Evolutionary conservation across 2,113 vertebrate genomes (phyloP).

Genomic region (Grus americana): DNA sequence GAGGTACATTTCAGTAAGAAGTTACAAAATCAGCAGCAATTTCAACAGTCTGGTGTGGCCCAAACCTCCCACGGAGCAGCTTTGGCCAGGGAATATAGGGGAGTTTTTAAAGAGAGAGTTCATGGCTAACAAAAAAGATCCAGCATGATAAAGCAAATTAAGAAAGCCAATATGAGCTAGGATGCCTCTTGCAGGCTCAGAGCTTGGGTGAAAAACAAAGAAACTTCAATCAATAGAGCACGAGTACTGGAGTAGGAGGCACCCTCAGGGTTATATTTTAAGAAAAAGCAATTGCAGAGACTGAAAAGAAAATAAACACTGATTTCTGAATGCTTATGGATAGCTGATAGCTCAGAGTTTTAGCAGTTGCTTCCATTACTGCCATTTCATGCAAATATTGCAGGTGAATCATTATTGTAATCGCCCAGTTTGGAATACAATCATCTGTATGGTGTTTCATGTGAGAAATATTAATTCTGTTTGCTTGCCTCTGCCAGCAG

Average conservation of each 20-base stretch:
- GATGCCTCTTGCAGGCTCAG: neutral
- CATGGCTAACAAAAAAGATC: neutral
- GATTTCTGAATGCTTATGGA: constrained; percentile 15
- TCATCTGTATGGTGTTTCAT: neutral
- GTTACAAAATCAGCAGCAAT: neutral
- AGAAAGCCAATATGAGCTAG: neutral
- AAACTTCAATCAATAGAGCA: neutral
- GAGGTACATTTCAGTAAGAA: neutral
- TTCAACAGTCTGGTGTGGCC: neutral
- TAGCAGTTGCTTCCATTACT: neutral
- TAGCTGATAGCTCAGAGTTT: constrained; percentile 6
- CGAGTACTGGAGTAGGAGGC: neutral
- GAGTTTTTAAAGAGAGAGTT: neutral
- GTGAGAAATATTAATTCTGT: constrained; percentile 36
- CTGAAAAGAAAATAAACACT: constrained; percentile 20
- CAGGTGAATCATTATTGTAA: constrained; percentile 41
- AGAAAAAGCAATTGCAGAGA: constrained; percentile 37
- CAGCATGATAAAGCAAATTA: neutral
- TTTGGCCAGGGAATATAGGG: neutral
- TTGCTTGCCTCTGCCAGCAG: constrained; percentile 2
- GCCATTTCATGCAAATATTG: constrained; percentile 33
- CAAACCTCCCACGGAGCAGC: neutral
- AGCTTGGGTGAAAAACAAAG: neutral
- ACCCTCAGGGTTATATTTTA: constrained; percentile 29
- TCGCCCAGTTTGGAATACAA: neutral